Percentiles rank a stretch among this genome's conserved stretches.
These are phyloP conservation scores for Zhuqinia jingwanae DNA, from an alignment of 2,888 invertebrate genomes.

Conservation along the genomic window DNA sequence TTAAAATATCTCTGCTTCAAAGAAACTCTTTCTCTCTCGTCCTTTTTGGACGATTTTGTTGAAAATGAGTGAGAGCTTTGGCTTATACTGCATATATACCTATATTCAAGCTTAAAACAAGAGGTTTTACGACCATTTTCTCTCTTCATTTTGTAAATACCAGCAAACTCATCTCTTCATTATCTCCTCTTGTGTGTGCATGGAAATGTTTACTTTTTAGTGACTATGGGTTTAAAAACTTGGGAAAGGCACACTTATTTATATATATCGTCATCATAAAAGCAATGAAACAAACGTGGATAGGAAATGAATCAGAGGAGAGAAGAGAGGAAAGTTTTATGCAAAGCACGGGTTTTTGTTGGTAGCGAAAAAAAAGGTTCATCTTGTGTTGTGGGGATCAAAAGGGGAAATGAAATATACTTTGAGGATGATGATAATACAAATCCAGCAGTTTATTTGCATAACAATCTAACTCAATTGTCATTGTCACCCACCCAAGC, in stretches of 20 bases:
- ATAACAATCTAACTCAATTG: slow-evolving; percentile 78
- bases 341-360: no score
- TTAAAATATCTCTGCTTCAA: slow-evolving; percentile 36
- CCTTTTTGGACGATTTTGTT: no score
- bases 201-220: slow-evolving; percentile 32
- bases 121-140: slow-evolving; percentile 43
- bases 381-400: background rate
- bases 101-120: background rate
- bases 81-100: background rate
- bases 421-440: no score
- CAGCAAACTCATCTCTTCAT: slow-evolving; percentile 55
- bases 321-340: no score
- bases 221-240: background rate
- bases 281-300: slow-evolving; percentile 22
- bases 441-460: slow-evolving; percentile 76
- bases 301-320: slow-evolving; percentile 31
- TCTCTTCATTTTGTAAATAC: slow-evolving; percentile 31
- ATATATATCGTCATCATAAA: background rate
- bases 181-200: slow-evolving; percentile 19
- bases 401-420: slow-evolving; percentile 63
- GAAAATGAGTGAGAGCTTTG: no score
- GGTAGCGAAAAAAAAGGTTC: background rate
- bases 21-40: slow-evolving; percentile 2
- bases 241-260: background rate
- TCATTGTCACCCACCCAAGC: slow-evolving; percentile 76